Conservation (phyloP, 1,140 invertebrate genomes). For the Onthophagus taurus region DNA sequence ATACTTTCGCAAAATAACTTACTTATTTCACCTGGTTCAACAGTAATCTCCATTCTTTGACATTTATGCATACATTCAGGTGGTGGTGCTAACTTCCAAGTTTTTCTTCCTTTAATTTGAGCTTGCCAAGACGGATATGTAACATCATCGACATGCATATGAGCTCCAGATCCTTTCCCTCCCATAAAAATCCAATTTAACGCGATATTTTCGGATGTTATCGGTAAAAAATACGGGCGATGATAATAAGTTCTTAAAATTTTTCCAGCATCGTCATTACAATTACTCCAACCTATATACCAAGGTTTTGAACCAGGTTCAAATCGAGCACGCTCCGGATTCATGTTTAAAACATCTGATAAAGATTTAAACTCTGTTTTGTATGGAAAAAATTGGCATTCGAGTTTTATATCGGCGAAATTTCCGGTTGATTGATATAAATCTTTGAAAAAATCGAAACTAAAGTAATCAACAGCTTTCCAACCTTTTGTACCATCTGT, state of each 20-base stretch:
- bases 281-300: constrained; percentile 95
- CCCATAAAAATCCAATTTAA: constrained; percentile 97
- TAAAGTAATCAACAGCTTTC: constrained; percentile 59
- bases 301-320: constrained; percentile 57
- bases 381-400: constrained; percentile 89
- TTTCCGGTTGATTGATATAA: constrained; percentile 53
- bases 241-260: constrained; percentile 70
- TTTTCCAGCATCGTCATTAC: constrained; percentile 66
- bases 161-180: constrained; percentile 81
- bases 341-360: constrained; percentile 71
- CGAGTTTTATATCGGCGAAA: constrained; percentile 41
- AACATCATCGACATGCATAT: constrained; percentile 92
- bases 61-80: constrained; percentile 80
- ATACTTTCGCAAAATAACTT: too few relatives aligned
- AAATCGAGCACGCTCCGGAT: constrained; percentile 51
- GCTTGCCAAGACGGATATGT: constrained; percentile 90
- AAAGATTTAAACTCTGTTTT: constrained; percentile 73
- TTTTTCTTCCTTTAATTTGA: constrained; percentile 75
- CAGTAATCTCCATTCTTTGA: constrained; percentile 53
- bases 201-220: constrained; percentile 69
- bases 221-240: constrained; percentile 81
- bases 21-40: constrained; percentile 86
- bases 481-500: constrained; percentile 70
- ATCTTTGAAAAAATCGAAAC: constrained; percentile 70
- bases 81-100: constrained; percentile 79